Conservation (phyloP, 1,140 invertebrate genomes). For the Sesamia nonagrioides region DNA sequence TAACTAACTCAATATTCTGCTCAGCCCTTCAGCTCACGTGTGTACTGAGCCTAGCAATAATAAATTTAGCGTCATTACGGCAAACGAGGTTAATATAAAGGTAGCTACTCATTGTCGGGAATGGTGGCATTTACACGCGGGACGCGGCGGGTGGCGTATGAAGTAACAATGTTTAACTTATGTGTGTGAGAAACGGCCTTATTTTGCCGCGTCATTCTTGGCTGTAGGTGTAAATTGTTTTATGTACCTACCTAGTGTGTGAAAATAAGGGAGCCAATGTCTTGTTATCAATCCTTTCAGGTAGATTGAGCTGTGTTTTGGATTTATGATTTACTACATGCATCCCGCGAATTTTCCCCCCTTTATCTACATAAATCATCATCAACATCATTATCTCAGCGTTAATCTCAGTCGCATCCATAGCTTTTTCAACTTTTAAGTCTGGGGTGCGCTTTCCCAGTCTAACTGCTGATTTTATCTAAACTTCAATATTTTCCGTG, state of each 20-base stretch:
- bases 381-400: no score
- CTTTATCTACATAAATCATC: no score
- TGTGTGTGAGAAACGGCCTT: conserved; percentile 38
- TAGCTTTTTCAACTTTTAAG: no score
- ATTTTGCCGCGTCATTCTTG: conserved; percentile 24
- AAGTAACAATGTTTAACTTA: conserved; percentile 47
- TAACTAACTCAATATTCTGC: conserved; percentile 34
- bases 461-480: no score
- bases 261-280: not conserved
- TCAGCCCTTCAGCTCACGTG: conserved; percentile 14
- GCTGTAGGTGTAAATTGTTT: conserved; percentile 30
- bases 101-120: conserved; percentile 50
- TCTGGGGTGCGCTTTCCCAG: no score
- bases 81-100: conserved; percentile 56
- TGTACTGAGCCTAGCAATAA: conserved; percentile 43
- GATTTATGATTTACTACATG: no score
- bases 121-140: conserved; percentile 50
- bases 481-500: no score
- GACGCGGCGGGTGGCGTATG: conserved; percentile 9
- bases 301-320: not conserved
- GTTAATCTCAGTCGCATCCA: no score
- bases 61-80: conserved; percentile 51
- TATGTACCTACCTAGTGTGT: not conserved
- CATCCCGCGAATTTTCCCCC: no score
- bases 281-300: not conserved